Conservation (phyloP, 1,140 invertebrate genomes). For the Teleogryllus occipitalis region DNA sequence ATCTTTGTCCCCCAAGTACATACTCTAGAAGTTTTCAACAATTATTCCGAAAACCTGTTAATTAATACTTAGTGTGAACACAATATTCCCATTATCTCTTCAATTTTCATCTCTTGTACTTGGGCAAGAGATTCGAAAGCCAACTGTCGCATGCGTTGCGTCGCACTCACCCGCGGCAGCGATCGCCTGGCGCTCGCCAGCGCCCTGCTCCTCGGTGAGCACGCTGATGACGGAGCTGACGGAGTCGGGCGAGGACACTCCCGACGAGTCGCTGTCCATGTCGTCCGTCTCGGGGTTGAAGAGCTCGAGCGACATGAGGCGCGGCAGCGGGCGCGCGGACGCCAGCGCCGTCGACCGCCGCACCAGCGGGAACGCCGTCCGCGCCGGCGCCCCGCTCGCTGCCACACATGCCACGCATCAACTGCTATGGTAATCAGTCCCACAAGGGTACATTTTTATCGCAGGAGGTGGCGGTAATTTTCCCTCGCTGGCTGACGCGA, state of each 20-base stretch:
- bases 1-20: too few relatives aligned
- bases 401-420: background rate
- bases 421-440: too few relatives aligned
- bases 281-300: conserved; percentile 88
- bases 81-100: too few relatives aligned
- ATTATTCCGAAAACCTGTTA: too few relatives aligned
- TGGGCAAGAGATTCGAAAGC: too few relatives aligned
- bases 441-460: too few relatives aligned
- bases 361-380: conserved; percentile 24
- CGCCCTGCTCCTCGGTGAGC: conserved; percentile 28
- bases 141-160: background rate
- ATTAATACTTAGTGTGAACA: too few relatives aligned
- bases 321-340: conserved; percentile 49
- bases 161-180: background rate
- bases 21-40: too few relatives aligned
- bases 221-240: conserved; percentile 75
- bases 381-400: background rate
- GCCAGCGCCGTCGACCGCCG: conserved; percentile 24
- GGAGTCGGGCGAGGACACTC: conserved; percentile 77
- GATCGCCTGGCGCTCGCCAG: background rate
- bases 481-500: too few relatives aligned
- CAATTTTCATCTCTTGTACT: too few relatives aligned
- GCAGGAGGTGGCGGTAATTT: too few relatives aligned
- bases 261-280: conserved; percentile 79
- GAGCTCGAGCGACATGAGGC: conserved; percentile 67